Base-by-base conservation (phyloP, 2,797 vertebrate genomes). In the Masticophis lateralis region DNA sequence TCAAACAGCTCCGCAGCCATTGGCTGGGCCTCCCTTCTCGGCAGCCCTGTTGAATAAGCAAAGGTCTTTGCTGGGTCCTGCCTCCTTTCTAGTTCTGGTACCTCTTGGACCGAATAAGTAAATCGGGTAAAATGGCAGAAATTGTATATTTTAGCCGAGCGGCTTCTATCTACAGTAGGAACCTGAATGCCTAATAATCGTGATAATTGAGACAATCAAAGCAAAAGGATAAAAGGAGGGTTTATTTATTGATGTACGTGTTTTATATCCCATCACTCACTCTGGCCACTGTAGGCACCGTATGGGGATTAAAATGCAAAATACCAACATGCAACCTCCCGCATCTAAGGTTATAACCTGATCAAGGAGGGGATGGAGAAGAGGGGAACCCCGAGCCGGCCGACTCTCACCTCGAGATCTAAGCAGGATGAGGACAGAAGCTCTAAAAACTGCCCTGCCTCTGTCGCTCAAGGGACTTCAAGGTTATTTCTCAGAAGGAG, bases 11-110 rank as follows among this genome's bases (percentile, higher is more conserved):
- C 27, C 16, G 20, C 90, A 12, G 28, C 57, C 27, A 28, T 61
- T 1, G 5, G 14, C 1, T 20, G 6, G n/a, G 37, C 11, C 2
- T 28, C 28, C 55, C 9, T 0, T 13, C 2, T 56, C 13, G 0
- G 59, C 59, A 8, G 6, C 59, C 59, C 20, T 25, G 5, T 60
- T 60, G 59, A 22, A 25, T 61, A 27, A 61, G 25, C 60, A 27
- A 4, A 12, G n/a, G 11, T n/a, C 0, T 37, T 37, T 4, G 28
- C 37, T 11, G 2, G 43, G 37, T 22, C 74, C 27, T 10, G 28
- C 25, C 37, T 60, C 32, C 14, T 25, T 3, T 43, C 25, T 12
- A 3, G 14, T 51, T 25, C 51, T 22, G 28, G 27, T 2, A 1
- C 13, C 27, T 18, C 86, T 55, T 87, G 53, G n/a, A 18, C 28